Evolutionary conservation across 2,113 vertebrate species (phyloP), one percentile per base, ranked within the genome.

Genomic region (Spea bombifrons): DNA sequence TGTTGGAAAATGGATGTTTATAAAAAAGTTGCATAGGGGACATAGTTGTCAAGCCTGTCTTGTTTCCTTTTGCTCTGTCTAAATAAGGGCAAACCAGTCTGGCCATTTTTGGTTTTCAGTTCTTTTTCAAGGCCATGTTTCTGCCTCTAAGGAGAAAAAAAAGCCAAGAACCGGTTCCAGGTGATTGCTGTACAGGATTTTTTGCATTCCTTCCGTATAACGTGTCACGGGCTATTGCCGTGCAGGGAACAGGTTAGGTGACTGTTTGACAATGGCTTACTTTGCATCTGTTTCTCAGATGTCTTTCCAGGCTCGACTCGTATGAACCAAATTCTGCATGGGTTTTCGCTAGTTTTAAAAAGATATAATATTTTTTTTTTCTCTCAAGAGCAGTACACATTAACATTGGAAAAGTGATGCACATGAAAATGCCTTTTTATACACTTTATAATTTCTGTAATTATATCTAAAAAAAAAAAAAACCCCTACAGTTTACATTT

Each of bases 141-240:
- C 5, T 52, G 52, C 50, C 49, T 30, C 5, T 44, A 13, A 5
- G 15, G 15, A 13, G 46, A 16, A 59, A 52, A 52, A 52, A 52
- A 52, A 52, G 6, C 50, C 15, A 13, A 12, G 45, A 69, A 69
- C 67, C 44, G 17, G 55, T 77, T 72, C 76, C 69, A 66, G 43
- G 70, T 65, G 69, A 73, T 47, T 80, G 50, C 50, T 49, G 12
- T 59, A 44, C 77, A 65, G 63, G 50, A 73, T 80, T 43, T 48
- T 80, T 80, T 73, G 53, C 70, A 80, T 80, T 80, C 70, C 63
- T 52, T 5, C 9, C 8, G 13, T 55, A 30, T 55, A 53, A 55
- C 57, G 55, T 8, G 15, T 67, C 63, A 55, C 55, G 76, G 70
- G 76, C 49, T 15, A 5, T 43, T 66, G 69, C 48, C 52, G 8